Conservation (phyloP, 2,113 vertebrate species). For the Nettapus auritus region DNA sequence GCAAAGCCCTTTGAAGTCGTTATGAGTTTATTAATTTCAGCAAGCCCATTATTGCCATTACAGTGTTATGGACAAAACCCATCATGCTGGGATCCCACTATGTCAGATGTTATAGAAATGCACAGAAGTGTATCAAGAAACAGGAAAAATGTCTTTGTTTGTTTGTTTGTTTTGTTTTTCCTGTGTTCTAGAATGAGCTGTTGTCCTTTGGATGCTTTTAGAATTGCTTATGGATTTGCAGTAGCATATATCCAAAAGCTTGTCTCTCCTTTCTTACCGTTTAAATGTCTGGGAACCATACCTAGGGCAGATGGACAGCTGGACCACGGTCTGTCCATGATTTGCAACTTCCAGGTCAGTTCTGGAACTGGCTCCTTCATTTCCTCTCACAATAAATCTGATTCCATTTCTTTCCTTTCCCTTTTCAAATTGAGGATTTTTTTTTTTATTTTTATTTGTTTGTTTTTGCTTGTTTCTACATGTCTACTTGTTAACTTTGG, state of each 20-base stretch:
- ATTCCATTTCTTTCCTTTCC: neutral
- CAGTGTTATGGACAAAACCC: neutral
- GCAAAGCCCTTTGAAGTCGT: neutral
- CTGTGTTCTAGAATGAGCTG: neutral
- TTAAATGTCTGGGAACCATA: neutral
- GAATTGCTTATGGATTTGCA: neutral
- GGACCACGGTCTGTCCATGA: neutral
- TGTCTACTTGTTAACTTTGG: neutral
- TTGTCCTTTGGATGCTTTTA: neutral
- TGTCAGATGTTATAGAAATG: neutral
- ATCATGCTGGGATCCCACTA: neutral
- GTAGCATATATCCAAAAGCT: neutral
- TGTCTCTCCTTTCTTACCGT: neutral
- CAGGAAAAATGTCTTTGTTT: neutral
- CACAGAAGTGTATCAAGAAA: neutral
- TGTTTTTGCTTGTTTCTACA: neutral
- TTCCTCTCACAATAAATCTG: neutral
- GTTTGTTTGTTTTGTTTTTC: neutral
- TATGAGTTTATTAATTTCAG: constrained; percentile 5
- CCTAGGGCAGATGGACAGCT: neutral
- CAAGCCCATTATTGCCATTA: neutral
- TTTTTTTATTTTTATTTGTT: neutral
- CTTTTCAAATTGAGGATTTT: neutral
- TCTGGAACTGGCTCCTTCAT: neutral
- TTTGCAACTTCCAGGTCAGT: neutral